Evolutionary conservation across 2,888 invertebrate species (phyloP).

Genomic region (Bellardia pandia): DNA sequence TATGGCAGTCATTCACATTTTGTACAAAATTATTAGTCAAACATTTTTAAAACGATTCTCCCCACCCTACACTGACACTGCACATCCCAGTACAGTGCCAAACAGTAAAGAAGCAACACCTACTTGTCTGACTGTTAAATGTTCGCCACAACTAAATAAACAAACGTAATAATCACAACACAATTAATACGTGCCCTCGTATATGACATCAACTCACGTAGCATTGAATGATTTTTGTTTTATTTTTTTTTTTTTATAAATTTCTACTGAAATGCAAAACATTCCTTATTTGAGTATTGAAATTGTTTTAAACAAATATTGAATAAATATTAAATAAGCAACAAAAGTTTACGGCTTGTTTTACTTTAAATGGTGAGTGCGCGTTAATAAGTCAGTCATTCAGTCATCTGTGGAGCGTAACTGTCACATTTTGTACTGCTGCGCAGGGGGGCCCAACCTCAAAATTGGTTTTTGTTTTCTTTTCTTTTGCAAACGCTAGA

Average conservation of each 20-base stretch:
- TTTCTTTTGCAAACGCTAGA: constrained; percentile 14
- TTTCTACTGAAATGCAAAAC: constrained; percentile 54
- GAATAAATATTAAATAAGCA: constrained; percentile 11
- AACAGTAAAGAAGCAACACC: constrained; percentile 25
- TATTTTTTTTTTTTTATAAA: background rate
- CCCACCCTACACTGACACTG: background rate
- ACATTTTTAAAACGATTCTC: background rate
- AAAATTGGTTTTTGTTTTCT: constrained; percentile 22
- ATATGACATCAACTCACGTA: constrained; percentile 67
- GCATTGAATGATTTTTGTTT: constrained; percentile 58
- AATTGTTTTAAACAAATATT: constrained; percentile 27
- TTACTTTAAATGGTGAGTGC: constrained; percentile 59
- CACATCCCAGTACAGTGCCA: constrained; percentile 1
- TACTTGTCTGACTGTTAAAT: background rate
- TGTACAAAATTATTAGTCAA: constrained; percentile 52
- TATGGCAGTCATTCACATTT: constrained; percentile 53
- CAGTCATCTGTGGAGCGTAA: constrained; percentile 55
- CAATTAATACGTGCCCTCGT: constrained; percentile 32
- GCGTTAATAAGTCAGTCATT: constrained; percentile 65
- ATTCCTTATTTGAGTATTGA: constrained; percentile 60
- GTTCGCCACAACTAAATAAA: background rate
- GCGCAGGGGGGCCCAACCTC: constrained; percentile 40
- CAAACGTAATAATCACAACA: background rate
- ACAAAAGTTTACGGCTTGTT: constrained; percentile 55
- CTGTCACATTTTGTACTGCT: constrained; percentile 36